Evolutionary conservation across 2,113 vertebrate genomes (phyloP).

Genomic region (Syngnathus typhle): DNA sequence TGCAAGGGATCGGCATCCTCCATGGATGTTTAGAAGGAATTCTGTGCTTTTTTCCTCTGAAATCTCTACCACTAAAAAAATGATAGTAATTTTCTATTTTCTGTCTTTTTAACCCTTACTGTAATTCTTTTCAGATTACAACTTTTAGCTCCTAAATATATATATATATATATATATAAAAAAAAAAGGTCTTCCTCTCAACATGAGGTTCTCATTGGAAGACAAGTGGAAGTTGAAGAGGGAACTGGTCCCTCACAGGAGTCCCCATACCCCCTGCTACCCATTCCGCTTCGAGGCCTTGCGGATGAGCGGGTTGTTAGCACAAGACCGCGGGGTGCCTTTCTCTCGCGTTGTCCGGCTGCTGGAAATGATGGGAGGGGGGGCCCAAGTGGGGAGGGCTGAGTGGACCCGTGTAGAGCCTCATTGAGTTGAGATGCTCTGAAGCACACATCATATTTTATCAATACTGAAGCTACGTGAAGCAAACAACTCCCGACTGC

Average conservation of each 20-base stretch:
- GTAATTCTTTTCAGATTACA: too few relatives aligned
- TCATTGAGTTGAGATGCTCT: slow-evolving; percentile 38
- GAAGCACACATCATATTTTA: slow-evolving; percentile 26
- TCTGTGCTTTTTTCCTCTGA: too few relatives aligned
- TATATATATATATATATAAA: neutral
- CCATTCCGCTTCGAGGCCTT: slow-evolving; percentile 25
- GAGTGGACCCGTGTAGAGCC: slow-evolving; percentile 45
- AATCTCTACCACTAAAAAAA: too few relatives aligned
- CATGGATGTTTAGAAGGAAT: too few relatives aligned
- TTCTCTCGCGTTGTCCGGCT: slow-evolving; percentile 38
- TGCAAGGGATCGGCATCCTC: too few relatives aligned
- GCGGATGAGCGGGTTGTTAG: slow-evolving; percentile 19
- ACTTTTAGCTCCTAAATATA: neutral
- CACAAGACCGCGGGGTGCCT: slow-evolving; percentile 45
- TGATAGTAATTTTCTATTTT: too few relatives aligned
- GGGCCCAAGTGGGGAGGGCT: neutral
- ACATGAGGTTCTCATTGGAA: slow-evolving; percentile 23
- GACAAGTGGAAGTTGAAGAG: slow-evolving; percentile 24
- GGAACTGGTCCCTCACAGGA: slow-evolving; percentile 23
- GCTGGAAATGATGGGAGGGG: slow-evolving; percentile 14
- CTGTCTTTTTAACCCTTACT: too few relatives aligned
- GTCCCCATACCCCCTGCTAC: slow-evolving; percentile 10
- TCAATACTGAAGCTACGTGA: slow-evolving; percentile 16
- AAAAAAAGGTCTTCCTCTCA: neutral
- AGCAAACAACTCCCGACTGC: neutral